Evolutionary conservation across 2,888 invertebrate species (phyloP).

Genomic region (Neoaliturus tenellus): DNA sequence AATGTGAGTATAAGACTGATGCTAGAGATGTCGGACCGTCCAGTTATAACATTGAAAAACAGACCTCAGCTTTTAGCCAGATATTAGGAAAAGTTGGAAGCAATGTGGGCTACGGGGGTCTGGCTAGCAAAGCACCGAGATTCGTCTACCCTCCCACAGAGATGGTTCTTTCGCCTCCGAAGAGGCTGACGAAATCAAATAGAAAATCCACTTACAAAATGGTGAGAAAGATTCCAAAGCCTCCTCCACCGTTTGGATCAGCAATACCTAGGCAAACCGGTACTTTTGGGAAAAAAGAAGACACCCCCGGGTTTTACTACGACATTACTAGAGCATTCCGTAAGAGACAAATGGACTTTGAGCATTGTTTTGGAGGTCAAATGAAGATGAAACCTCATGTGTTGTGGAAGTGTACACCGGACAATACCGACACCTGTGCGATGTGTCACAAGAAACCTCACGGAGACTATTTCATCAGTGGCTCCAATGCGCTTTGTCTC

Average conservation of each 20-base stretch:
- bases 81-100: background rate
- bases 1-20: slow-evolving; percentile 1
- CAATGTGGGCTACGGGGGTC: slow-evolving; percentile 51
- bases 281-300: background rate
- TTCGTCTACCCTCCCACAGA: background rate
- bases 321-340: slow-evolving; percentile 27
- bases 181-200: background rate
- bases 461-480: slow-evolving; percentile 74
- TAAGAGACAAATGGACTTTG: slow-evolving; percentile 68
- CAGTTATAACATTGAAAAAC: background rate
- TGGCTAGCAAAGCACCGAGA: slow-evolving; percentile 31
- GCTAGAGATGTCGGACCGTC: background rate
- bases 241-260: slow-evolving; percentile 29
- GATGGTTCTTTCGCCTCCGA: background rate
- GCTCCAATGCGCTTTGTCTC: slow-evolving; percentile 6
- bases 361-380: slow-evolving; percentile 72
- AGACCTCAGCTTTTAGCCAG: background rate
- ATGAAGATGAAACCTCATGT: slow-evolving; percentile 72
- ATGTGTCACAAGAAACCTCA: slow-evolving; percentile 71
- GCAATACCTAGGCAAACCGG: background rate
- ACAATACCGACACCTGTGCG: slow-evolving; percentile 71
- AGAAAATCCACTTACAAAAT: too few relatives aligned
- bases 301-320: slow-evolving; percentile 36
- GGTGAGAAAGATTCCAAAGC: background rate
- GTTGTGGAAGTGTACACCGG: slow-evolving; percentile 72